Base-by-base conservation (phyloP, 2,113 vertebrate genomes). In the Microtus montanus region DNA sequence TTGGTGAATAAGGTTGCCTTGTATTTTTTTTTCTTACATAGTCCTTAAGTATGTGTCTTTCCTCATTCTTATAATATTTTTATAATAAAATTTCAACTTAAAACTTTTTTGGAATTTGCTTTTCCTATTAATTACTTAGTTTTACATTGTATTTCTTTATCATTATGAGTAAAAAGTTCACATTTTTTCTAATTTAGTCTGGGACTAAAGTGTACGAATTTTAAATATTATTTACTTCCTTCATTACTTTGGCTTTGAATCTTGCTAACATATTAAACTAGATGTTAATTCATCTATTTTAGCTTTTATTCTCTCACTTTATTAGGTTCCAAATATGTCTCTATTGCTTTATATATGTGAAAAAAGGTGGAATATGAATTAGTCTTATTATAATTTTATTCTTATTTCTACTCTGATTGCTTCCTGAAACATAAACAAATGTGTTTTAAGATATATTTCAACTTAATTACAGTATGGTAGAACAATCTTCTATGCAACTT, bases 1-100 rank as follows among this genome's bases (percentile, higher is more conserved):
- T 70, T 92, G 54, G 24, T 83, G 44, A 96, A 41, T 78, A 70
- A 94, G 3, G 35, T 4, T 92, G 17, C 61, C 63, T 5, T 74
- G 2, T 89, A 94, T 84, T 70, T 93, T 86, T 94, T 94, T 91
- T 49, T n/a, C 77, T 92, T 87, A 84, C 5, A 70, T 20, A 58
- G 6, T 75, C 28, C 35, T 96, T 82, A 64, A 47, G 24, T 74
- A 47, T 75, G 26, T 88, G 77, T 94, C 38, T 78, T 89, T 84
- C 77, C 38, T 90, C 64, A 20, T 82, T 92, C 71, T 14, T 11
- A 44, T 86, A 68, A 35, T 66, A 54, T 70, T 92, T 96, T 90
- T 90, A 14, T 66, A 84, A 35, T 15, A 61, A 77, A 87, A 61
- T 79, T 54, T 83, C 47, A 41, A 79, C 86, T 95, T 95, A 38